Evolutionary conservation across 1,140 invertebrate species (phyloP).

Genomic region (Lepidotrigona ventralis): DNA sequence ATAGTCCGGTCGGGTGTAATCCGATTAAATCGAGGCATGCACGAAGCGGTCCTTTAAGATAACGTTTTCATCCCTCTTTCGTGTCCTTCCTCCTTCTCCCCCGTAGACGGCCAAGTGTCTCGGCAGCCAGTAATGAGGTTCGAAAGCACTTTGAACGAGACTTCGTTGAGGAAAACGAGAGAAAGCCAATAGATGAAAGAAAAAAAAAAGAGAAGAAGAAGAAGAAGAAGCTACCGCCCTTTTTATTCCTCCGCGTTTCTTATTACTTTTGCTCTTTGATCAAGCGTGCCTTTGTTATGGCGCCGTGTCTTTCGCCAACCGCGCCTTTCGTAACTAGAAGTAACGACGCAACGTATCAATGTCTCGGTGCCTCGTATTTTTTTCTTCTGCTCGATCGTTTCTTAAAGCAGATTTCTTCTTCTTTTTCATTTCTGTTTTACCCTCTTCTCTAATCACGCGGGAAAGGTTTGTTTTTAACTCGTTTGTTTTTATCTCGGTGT

Average conservation of each 20-base stretch:
- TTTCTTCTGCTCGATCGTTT: neutral
- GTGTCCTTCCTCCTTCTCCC: neutral
- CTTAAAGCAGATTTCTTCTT: no score
- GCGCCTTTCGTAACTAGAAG: constrained; percentile 20
- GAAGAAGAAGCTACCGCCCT: neutral
- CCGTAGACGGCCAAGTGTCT: neutral
- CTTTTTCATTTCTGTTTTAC: neutral
- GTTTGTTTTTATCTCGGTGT: no score
- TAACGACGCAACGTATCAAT: constrained; percentile 8
- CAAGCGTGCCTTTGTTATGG: constrained; percentile 39
- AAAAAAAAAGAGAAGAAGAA: neutral
- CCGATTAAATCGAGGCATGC: neutral
- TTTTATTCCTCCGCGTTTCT: constrained; percentile 34
- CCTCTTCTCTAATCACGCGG: no score
- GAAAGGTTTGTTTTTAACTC: no score
- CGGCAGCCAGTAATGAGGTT: constrained; percentile 13
- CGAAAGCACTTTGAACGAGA: constrained; percentile 30
- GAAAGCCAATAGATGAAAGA: constrained; percentile 4
- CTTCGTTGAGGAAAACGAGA: constrained; percentile 24
- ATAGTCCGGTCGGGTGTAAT: neutral
- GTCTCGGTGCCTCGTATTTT: neutral
- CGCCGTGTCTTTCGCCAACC: constrained; percentile 16
- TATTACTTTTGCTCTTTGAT: constrained; percentile 44
- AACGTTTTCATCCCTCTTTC: neutral
- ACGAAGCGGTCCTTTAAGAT: neutral